Evolutionary conservation across 2,888 invertebrate species (phyloP), one percentile per base, ranked within the genome.

Genomic region (Trissoscelio sp.): DNA sequence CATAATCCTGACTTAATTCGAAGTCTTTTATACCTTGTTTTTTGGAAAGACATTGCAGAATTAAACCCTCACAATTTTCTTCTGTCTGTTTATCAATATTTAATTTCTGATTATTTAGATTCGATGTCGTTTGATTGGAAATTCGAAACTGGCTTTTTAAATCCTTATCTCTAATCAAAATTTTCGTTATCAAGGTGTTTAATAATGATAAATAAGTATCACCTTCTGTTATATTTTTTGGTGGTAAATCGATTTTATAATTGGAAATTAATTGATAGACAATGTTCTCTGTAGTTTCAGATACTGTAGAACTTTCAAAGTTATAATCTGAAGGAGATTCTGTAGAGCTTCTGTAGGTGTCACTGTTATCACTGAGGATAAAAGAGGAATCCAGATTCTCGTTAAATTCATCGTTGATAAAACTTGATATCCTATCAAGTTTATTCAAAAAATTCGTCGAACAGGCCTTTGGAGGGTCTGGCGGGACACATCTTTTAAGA

Each of bases 401-500:
- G 7, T 55, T 69, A 3, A 62, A 62, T 12, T 79, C 20, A 9
- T 73, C 28, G 22, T 51, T 22, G 22, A 24, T 37, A 0, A 53
- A 58, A 57, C 24, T 73, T 22, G 58, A 37, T 16, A 6, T 67
- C 9, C 79, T 79, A 24, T 87, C 84, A 20, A 6, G 16, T 51
- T 16, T 39, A 4, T 55, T 9, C n/a, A n/a, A n/a, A 6, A n/a
- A 0, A 51, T 60, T 60, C 62, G 12, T 18, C 11, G 24, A n/a
- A 48, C 90, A 90, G 0, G 82, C 83, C 87, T 87, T 88, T n/a
- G 85, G 78, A 64, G 89, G 88, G 16, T 88, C 87, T 11, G 90
- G 88, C 11, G 89, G 81, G 28, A 90, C 88, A 31, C 90, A 90
- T 12, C 88, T 87, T 75, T 87, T 85, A 14, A 90, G 80, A 79